These are phyloP conservation scores for Plutomurus gul DNA, from an alignment of 1,140 invertebrate genomes.

Conservation along the genomic window DNA sequence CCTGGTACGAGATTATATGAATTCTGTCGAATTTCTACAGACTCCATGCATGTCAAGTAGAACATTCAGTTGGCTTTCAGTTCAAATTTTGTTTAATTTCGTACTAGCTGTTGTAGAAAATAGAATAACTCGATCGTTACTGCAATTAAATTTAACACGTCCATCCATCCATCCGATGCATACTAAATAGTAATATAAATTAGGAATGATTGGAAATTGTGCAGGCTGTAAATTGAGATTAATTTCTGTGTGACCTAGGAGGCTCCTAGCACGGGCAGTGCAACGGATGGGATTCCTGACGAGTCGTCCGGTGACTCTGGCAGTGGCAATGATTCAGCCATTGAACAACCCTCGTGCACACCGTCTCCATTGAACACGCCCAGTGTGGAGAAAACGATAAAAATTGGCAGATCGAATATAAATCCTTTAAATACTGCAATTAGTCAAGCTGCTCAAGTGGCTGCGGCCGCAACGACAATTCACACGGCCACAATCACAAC, in stretches of 20 bases:
- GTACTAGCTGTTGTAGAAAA: slow-evolving; percentile 24
- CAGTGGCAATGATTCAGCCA: slow-evolving; percentile 59
- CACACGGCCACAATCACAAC: not conserved
- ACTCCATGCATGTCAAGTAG: not conserved
- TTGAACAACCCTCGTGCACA: slow-evolving; percentile 47
- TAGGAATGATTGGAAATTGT: no score
- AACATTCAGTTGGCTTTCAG: not conserved
- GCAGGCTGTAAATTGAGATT: no score
- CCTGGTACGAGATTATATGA: slow-evolving; percentile 20
- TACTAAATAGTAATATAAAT: no score
- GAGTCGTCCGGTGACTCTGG: slow-evolving; percentile 61
- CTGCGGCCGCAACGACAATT: not conserved
- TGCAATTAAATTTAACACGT: no score
- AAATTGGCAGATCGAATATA: not conserved
- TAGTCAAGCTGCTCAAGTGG: not conserved
- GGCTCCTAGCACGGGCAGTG: slow-evolving; percentile 26
- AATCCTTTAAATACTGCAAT: not conserved
- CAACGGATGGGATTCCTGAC: slow-evolving; percentile 57
- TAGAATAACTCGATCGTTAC: no score
- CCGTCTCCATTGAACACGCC: slow-evolving; percentile 42
- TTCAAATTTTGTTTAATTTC: slow-evolving; percentile 26
- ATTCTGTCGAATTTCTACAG: not conserved
- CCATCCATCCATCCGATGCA: no score
- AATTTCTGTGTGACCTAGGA: not conserved
- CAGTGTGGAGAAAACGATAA: slow-evolving; percentile 31